Conservation (phyloP, 2,888 invertebrate genomes). For the Cylindroiulus punctatus region DNA sequence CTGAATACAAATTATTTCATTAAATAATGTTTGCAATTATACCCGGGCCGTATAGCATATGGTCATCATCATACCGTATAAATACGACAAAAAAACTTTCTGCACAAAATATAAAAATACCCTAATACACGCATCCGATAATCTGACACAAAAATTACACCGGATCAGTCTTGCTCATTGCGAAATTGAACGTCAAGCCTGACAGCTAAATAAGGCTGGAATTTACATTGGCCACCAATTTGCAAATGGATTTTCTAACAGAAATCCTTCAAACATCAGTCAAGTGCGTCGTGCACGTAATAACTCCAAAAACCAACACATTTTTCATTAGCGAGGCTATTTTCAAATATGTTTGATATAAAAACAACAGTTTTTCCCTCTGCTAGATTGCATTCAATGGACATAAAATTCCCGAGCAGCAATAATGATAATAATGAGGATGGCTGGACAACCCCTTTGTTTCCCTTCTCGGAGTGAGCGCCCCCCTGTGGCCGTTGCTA, state of each 20-base stretch:
- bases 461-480: not conserved
- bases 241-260: conserved; percentile 1
- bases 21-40: too few species aligned
- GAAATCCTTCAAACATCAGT: conserved; percentile 16
- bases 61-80: not conserved
- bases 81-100: not conserved
- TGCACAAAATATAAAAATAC: not conserved
- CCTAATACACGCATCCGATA: not conserved
- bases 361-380: not conserved
- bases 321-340: not conserved
- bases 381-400: conserved; percentile 55
- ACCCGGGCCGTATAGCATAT: not conserved
- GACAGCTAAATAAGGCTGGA: conserved; percentile 14
- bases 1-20: too few species aligned
- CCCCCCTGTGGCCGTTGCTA: not conserved
- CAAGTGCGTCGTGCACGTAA: not conserved
- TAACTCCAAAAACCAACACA: conserved; percentile 28
- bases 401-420: conserved; percentile 53
- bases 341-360: not conserved
- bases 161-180: not conserved
- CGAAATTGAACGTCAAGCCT: not conserved
- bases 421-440: conserved; percentile 1
- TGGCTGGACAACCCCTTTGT: not conserved
- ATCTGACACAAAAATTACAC: conserved; percentile 4
- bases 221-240: conserved; percentile 13